phyloP scores from a whole-genome alignment of 2,113 vertebrate genomes.

The Aplodontia rufa region DNA sequence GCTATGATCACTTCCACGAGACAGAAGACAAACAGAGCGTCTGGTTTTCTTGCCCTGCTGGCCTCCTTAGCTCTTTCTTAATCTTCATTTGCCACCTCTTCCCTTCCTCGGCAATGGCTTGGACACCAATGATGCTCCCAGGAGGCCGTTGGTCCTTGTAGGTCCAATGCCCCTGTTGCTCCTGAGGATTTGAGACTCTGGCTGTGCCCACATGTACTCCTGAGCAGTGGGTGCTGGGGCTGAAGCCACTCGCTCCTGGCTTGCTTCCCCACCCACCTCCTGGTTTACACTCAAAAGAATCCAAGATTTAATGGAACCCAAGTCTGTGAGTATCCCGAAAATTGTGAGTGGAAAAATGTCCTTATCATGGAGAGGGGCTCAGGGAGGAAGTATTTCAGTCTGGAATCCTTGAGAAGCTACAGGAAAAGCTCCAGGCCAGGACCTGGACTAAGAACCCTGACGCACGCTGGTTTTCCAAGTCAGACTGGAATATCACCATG shows the following conservation, averaged over 20 bases:
- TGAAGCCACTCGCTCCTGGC: neutral
- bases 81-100: neutral
- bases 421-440: neutral
- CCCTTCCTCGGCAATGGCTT: neutral
- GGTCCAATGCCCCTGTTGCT: no score
- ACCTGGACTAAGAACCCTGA: neutral
- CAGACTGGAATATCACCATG: constrained; percentile 24
- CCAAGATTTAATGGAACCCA: neutral
- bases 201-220: neutral
- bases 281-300: neutral
- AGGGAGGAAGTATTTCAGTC: neutral
- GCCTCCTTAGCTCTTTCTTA: neutral
- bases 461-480: neutral
- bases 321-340: neutral
- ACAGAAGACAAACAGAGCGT: neutral
- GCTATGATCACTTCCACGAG: neutral
- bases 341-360: neutral
- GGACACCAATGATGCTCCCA: neutral
- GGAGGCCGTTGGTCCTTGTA: neutral
- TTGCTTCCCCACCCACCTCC: neutral
- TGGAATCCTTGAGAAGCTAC: neutral
- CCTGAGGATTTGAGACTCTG: neutral
- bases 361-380: neutral
- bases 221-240: neutral
- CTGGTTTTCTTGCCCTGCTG: neutral